Base-by-base conservation (phyloP, 2,797 vertebrate species). In the Leucoraja ocellata region DNA sequence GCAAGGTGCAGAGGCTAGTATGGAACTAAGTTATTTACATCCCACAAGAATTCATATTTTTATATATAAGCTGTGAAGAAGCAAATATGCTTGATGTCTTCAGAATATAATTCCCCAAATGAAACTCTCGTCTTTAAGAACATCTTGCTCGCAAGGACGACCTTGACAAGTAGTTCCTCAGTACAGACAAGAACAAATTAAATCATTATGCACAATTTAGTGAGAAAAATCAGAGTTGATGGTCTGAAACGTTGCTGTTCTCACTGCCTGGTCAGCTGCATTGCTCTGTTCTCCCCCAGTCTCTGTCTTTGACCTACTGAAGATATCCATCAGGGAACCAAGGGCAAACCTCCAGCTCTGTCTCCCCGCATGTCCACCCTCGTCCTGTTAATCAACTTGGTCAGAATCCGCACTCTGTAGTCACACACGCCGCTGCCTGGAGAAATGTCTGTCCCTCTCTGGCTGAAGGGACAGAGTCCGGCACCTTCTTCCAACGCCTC, bases 151-250 rank as follows among this genome's bases (percentile, higher is more conserved):
- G 63, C 58, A 32, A 6, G 11, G 54, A 25, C 1, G 54, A 6
- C 54, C 54, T 84, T 86, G 83, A 28, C 58, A 68, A 74, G 36
- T 68, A 68, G 65, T 68, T 88, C 61, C 28, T 86, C 83, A 65
- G 58, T 8, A 16, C 58, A 10, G 28, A 63, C 58, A 86, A 88
- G 84, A 65, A 86, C 58, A 86, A 65, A 88, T 32, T 32, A 88
- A 88, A 86, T 58, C 58, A 65, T 65, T 65, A 18, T 88, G 84
- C 84, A 88, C 84, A 65, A 65, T 65, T 88, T 88, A 32, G n/a
- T 88, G 28, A 65, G 84, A 32, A 65, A 65, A 65, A 68, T 88
- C n/a, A 68, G 61, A 65, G 14, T 16, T 21, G 84, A 21, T 68
- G 61, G 84, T 14, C 61, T 68, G 84, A 36, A 36, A 32, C 84